A percentile compares a stretch with the other conserved stretches of the same genome.
Evolutionary conservation across 2,797 vertebrate species (phyloP).

Genomic region (Falco columbarius): DNA sequence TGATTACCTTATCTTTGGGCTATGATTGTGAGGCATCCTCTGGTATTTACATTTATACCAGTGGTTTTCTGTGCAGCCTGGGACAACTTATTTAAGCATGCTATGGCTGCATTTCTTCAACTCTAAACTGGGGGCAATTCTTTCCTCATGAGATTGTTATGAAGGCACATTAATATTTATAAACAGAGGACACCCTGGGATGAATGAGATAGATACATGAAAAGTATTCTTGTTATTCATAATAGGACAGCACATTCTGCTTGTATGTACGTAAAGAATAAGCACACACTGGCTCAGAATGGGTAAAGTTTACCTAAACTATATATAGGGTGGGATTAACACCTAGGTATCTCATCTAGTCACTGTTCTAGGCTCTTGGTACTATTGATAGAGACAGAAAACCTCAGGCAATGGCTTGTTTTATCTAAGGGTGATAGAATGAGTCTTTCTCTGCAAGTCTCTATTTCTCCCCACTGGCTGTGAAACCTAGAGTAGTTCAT

Average conservation of each 20-base stretch:
- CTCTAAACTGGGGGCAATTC: not conserved
- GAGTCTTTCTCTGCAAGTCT: not conserved
- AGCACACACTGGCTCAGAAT: not conserved
- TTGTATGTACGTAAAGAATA: not conserved
- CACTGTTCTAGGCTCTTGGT: not conserved
- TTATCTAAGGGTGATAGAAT: not conserved
- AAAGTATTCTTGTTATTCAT: not conserved
- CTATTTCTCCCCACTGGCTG: not conserved
- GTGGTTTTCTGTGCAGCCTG: not conserved
- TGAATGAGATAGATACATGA: not conserved
- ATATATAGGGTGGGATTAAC: not conserved
- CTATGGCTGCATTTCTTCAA: not conserved
- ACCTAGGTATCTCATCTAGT: not conserved
- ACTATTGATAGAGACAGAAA: not conserved
- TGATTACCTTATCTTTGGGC: constrained; percentile 64
- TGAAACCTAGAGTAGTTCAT: not conserved
- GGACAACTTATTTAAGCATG: not conserved
- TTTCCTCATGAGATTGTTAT: not conserved
- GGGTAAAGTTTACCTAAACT: not conserved
- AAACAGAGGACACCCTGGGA: not conserved
- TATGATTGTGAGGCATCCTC: constrained; percentile 11
- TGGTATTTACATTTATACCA: not conserved
- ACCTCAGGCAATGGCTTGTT: not conserved
- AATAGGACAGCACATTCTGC: not conserved
- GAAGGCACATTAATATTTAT: constrained; percentile 21